Base-by-base conservation (phyloP, 2,797 vertebrate genomes). In the Champsocephalus esox region DNA sequence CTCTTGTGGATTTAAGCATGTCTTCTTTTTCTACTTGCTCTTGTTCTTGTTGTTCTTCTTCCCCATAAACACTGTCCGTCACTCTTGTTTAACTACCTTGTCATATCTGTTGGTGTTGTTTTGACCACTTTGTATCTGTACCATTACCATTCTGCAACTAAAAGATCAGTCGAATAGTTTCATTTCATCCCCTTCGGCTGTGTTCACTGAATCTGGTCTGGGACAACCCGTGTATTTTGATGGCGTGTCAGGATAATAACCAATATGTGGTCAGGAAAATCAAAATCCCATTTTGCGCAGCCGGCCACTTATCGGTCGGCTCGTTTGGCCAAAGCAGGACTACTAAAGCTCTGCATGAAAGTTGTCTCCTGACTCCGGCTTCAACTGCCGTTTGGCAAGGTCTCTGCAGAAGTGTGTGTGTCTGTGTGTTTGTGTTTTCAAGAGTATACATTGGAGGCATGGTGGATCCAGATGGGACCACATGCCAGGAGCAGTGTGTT, bases 391-490 rank as follows among this genome's bases (percentile, higher is more conserved):
- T 86, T 77, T 84, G 78, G 69, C 71, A 61, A 48, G 19, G 67
- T 74, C 69, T 64, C 32, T 52, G 54, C 71, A 43, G 12, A 57
- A 66, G 14, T 60, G 48, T 79, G 61, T 65, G 61, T 65, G 14
- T 60, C 44, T 79, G 61, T 65, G 49, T 77, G 61, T 65, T 41
- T 77, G 61, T 80, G 45, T 77, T 48, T 60, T 34, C 1, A 24
- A 49, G 68, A 70, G 73, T n/a, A 5, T 19, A 50, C 2, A 5
- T 70, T 57, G 9, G 28, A 9, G 44, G 59, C 43, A 7, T 17
- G 48, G 21, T 79, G 80, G 60, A 68, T 88, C 81, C 89, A 92
- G 89, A 92, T 89, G 85, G 77, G 89, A 60, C 78, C 63, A 8
- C 3, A 13, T 73, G 84, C 84, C 86, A 82, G 67, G 38, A 82